Evolutionary conservation across 2,797 vertebrate species (phyloP).

Genomic region (Danio tinwini): DNA sequence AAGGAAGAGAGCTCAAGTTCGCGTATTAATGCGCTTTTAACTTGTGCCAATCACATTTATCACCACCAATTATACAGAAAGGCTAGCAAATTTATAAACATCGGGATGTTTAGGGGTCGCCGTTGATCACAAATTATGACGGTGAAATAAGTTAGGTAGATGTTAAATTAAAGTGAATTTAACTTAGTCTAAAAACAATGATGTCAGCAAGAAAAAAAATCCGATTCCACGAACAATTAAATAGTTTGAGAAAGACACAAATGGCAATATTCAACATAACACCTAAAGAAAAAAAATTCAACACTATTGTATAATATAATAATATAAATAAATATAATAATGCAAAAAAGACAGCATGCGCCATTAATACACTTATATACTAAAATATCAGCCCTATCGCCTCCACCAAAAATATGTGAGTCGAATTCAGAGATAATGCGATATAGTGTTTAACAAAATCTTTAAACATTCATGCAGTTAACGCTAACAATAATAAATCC

Average conservation of each 20-base stretch:
- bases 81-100: too few relatives aligned
- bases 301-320: neutral
- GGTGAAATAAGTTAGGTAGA: neutral
- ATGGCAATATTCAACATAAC: neutral
- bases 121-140: neutral
- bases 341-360: neutral
- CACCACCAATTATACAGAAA: too few relatives aligned
- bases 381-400: neutral
- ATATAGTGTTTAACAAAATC: neutral
- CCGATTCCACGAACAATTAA: too few relatives aligned
- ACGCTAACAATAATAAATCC: neutral
- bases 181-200: neutral
- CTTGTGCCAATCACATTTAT: neutral
- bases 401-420: neutral
- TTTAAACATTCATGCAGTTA: neutral
- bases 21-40: neutral
- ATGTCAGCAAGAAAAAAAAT: too few relatives aligned
- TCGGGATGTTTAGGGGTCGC: too few relatives aligned
- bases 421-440: neutral
- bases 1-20: conserved; percentile 11
- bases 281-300: neutral
- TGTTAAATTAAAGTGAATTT: neutral
- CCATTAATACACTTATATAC: neutral
- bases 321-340: neutral
- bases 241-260: neutral